Evolutionary conservation across 92 coral and sea anemone species (phyloP), one percentile per base, ranked within the genome.

Genomic region (Heliopora coerulea): DNA sequence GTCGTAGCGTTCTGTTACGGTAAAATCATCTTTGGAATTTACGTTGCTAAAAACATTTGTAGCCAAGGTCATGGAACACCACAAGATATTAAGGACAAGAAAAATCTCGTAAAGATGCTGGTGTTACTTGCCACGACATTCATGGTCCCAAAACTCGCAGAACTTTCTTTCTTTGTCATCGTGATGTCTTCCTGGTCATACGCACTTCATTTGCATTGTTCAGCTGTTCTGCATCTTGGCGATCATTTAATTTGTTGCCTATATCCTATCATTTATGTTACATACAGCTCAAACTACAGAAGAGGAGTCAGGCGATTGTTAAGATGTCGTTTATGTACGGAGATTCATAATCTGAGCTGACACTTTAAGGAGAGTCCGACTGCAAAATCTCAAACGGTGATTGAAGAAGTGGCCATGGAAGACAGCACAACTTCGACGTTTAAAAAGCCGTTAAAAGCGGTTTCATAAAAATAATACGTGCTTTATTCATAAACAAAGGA

Each of bases 21-120:
- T 1, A 65, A 24, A 17, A 65, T 65, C 20, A 28, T 65, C 18
- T 39, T 35, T 42, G 72, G 72, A 3, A 41, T 65, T 15, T 65
- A 46, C 26, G 54, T 65, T 8, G 5, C 34, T 2, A 65, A 41
- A 26, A 41, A 40, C 5, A 65, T 65, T 65, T 65, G 72, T 26
- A 44, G 72, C 35, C 72, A 65, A 42, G 56, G 54, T 20, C 25
- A 19, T 11, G 34, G 28, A 5, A 19, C 8, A 0, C 49, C 17
- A 20, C 52, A 41, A 2, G 72, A 65, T 11, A 44, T 19, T 0
- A 0, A 14, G 24, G 15, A 41, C 17, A 65, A 12, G 29, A 33
- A 34, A 26, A 65, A 40, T 1, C 29, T 46, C 0, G 9, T 26
- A 39, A 65, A 65, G 9, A 65, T 65, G 72, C 15, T 65, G 12